A percentile compares a stretch with the other conserved stretches of the same genome.
Conservation (phyloP, 1,140 invertebrate species). For the Drosophila bipectinata region DNA sequence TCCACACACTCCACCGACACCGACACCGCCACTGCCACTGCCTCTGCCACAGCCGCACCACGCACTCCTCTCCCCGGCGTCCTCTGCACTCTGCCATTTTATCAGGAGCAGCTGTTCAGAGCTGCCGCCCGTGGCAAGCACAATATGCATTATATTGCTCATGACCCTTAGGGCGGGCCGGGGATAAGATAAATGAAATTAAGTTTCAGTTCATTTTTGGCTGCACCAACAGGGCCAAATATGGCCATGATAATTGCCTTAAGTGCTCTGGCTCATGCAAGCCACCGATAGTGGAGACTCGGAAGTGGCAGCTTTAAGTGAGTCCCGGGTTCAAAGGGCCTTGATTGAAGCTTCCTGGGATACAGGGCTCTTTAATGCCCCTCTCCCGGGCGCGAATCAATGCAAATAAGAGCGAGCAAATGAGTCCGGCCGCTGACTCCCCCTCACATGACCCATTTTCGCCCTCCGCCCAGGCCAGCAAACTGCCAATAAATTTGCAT, state of each 20-base stretch:
- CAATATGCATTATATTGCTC: slow-evolving; percentile 65
- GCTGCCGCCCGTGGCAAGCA: slow-evolving; percentile 37
- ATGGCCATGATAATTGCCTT: slow-evolving; percentile 55
- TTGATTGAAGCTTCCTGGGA: background rate
- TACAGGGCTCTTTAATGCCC: slow-evolving; percentile 21
- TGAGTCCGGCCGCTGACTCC: slow-evolving; percentile 16
- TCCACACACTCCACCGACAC: background rate
- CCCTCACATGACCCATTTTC: slow-evolving; percentile 53
- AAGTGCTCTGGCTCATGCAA: slow-evolving; percentile 43
- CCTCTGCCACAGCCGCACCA: background rate
- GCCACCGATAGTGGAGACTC: slow-evolving; percentile 22
- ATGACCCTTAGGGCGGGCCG: slow-evolving; percentile 62
- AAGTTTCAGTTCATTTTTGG: slow-evolving; percentile 67
- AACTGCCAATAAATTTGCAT: slow-evolving; percentile 77
- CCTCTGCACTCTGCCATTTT: slow-evolving; percentile 4
- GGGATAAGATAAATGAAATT: slow-evolving; percentile 76
- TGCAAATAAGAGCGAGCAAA: slow-evolving; percentile 36
- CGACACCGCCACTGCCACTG: background rate
- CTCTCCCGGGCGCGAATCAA: slow-evolving; percentile 32
- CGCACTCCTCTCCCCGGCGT: background rate
- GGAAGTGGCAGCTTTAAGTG: slow-evolving; percentile 21
- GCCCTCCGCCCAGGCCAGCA: slow-evolving; percentile 6
- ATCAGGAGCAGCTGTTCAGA: slow-evolving; percentile 47
- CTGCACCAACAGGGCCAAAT: slow-evolving; percentile 30
- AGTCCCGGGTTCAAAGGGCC: slow-evolving; percentile 31